Conservation (phyloP, 1,140 invertebrate species). For the Ceratina japonica region DNA sequence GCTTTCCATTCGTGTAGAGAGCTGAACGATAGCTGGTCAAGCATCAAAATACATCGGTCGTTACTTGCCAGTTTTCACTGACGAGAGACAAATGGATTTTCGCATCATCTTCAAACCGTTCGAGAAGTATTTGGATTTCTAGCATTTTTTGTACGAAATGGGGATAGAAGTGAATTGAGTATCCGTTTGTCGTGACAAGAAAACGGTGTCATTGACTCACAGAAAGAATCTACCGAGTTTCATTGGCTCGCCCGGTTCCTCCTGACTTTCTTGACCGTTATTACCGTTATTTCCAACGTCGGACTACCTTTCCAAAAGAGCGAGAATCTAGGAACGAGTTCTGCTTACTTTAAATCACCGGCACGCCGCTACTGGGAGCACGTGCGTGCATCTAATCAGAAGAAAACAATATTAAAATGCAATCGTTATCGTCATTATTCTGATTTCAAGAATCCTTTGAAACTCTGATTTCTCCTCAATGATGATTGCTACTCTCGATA, state of each 20-base stretch:
- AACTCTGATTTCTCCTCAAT: too few species aligned
- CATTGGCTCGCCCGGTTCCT: slow-evolving; percentile 51
- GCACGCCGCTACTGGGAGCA: slow-evolving; percentile 20
- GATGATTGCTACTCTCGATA: too few species aligned
- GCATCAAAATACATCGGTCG: neutral
- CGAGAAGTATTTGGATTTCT: neutral
- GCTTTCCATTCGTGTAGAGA: slow-evolving; percentile 31
- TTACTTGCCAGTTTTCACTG: neutral
- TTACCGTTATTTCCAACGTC: slow-evolving; percentile 72
- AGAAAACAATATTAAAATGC: neutral
- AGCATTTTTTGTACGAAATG: neutral
- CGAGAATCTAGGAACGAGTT: slow-evolving; percentile 73
- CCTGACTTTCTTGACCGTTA: slow-evolving; percentile 70
- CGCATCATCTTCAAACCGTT: neutral
- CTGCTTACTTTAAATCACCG: slow-evolving; percentile 66
- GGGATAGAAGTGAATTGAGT: slow-evolving; percentile 14
- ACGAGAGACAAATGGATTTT: too few species aligned
- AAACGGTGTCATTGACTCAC: slow-evolving; percentile 51
- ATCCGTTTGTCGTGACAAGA: slow-evolving; percentile 38
- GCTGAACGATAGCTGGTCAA: slow-evolving; percentile 12
- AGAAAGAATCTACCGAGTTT: slow-evolving; percentile 48
- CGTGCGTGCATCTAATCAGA: slow-evolving; percentile 4
- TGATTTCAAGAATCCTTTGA: too few species aligned
- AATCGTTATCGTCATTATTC: neutral
- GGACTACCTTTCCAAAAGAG: slow-evolving; percentile 73